Evolutionary conservation across 2,797 vertebrate species (phyloP), one percentile per base, ranked within the genome.

Genomic region (Eulemur mongoz): DNA sequence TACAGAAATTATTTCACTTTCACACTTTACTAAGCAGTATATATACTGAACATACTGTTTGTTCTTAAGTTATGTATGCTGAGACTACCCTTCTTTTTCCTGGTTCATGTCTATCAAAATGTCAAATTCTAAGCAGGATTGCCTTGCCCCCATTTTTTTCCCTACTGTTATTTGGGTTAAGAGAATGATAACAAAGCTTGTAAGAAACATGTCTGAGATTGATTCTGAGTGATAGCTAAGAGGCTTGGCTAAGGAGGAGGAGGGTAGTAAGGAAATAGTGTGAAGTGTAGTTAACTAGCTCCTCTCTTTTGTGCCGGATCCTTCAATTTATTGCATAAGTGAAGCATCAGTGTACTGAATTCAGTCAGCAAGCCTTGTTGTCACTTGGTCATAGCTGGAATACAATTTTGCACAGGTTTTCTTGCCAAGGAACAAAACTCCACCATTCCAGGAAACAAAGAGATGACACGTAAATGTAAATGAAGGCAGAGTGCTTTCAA

Each of bases 121-220:
- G 27, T 89, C 96, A 94, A 27, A 95, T 38, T 52, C 69, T 73
- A 40, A 95, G 43, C 85, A 38, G 59, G 22, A 83, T 76, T 45
- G 11, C 65, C 69, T 94, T 18, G 1, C 4, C 59, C 25, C 9
- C 7, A 23, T 54, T 91, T 72, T 54, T 73, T 80, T 32, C 30
- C 35, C 48, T 52, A 3, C 52, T 25, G 35, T 89, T 54, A 89
- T 82, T 89, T 86, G 59, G 43, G 11, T 92, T 67, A 45, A 91
- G 70, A 95, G 79, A 59, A 20, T 85, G 79, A 80, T 94, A 79
- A 86, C 94, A 84, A 78, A 91, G 22, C 75, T 95, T 80, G 88
- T 94, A 96, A 93, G 91, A 84, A 88, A 72, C 32, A 40, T 73
- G 52, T 52, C 70, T 94, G 94, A 96, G 48, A 84, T 63, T 80